Conservation (phyloP, 23 tunicate species). For the Diplosoma virens region DNA sequence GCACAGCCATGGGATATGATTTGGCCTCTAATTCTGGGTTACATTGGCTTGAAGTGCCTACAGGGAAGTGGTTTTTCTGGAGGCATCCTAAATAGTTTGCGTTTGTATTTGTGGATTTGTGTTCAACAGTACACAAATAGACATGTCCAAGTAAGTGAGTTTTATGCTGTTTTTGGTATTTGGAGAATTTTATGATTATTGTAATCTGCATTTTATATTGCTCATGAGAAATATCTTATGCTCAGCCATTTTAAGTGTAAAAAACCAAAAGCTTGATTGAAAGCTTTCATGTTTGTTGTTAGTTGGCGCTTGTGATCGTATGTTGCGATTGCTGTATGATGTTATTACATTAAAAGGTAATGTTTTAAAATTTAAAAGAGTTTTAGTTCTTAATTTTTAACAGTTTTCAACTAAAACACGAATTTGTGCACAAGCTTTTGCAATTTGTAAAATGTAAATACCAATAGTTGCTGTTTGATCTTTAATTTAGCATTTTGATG, state of each 20-base stretch:
- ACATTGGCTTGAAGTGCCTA: slow-evolving; percentile 54
- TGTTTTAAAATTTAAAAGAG: neutral
- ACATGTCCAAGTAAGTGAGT: slow-evolving; percentile 45
- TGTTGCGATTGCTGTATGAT: too few relatives aligned
- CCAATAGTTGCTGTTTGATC: too few relatives aligned
- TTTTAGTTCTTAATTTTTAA: too few relatives aligned
- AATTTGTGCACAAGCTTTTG: too few relatives aligned
- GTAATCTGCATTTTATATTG: neutral
- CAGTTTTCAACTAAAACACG: too few relatives aligned
- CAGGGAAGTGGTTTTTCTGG: slow-evolving; percentile 87
- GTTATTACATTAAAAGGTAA: neutral
- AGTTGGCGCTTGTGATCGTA: too few relatives aligned
- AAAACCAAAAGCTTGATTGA: too few relatives aligned
- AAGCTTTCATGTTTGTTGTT: too few relatives aligned
- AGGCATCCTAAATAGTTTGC: slow-evolving; percentile 58
- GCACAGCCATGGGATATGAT: slow-evolving; percentile 46
- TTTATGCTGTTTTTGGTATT: neutral
- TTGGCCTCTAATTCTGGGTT: slow-evolving; percentile 47
- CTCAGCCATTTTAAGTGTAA: too few relatives aligned
- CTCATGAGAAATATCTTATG: neutral
- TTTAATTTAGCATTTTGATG: too few relatives aligned
- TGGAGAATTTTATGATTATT: neutral
- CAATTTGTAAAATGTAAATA: too few relatives aligned
- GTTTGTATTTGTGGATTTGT: slow-evolving; percentile 67
- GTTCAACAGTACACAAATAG: slow-evolving; percentile 89